A percentile compares a stretch with the other conserved stretches of the same genome.
phyloP scores from a whole-genome alignment of 35 echinoderm and acorn worm genomes.

The Amphiura filiformis region DNA sequence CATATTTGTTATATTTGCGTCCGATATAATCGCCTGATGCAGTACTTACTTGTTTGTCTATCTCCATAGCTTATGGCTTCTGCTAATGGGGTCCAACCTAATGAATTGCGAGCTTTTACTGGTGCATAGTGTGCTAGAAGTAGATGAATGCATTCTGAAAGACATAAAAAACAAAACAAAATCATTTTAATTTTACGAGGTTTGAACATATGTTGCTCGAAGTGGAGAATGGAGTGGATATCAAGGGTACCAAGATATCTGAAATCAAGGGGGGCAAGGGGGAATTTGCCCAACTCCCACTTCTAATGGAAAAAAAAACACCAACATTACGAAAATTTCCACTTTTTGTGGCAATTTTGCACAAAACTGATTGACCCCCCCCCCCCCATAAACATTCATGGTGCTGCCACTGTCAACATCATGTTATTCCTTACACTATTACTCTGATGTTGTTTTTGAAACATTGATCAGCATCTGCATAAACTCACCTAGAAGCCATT shows the following conservation, averaged over 20 bases:
- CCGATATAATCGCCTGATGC: too few relatives aligned
- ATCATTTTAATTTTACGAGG: too few relatives aligned
- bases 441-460: too few relatives aligned
- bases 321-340: too few relatives aligned
- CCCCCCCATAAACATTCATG: too few relatives aligned
- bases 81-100: constrained; percentile 88
- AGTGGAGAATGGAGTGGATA: not conserved
- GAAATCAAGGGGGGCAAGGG: not conserved
- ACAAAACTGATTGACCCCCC: too few relatives aligned
- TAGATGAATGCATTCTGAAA: constrained; percentile 89
- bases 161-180: not conserved
- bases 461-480: too few relatives aligned
- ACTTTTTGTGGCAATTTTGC: too few relatives aligned
- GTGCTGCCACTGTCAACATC: too few relatives aligned
- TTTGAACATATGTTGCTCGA: not conserved
- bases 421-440: too few relatives aligned
- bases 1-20: not conserved
- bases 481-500: too few relatives aligned
- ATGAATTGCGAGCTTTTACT: constrained; percentile 77
- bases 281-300: not conserved
- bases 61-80: constrained; percentile 97
- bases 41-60: constrained; percentile 85
- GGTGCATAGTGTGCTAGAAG: constrained; percentile 90
- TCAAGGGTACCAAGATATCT: not conserved
- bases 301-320: not conserved